A percentile compares a stretch with the other conserved stretches of the same genome.
phyloP scores from a whole-genome alignment of 2,113 vertebrate species.

The Leuciscus idus region DNA sequence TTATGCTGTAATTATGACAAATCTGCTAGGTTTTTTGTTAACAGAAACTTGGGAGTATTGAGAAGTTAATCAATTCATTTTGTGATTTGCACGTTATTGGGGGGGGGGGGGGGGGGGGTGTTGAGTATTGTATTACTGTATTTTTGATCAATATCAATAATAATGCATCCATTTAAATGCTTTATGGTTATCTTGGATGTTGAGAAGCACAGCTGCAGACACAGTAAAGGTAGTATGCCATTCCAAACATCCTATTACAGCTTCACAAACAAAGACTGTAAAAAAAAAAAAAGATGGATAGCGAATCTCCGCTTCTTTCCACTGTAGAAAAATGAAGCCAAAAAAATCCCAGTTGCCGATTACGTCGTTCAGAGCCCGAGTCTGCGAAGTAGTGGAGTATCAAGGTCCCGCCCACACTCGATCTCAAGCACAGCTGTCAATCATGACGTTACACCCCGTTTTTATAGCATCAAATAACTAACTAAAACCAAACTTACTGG shows the following conservation, averaged over 20 bases:
- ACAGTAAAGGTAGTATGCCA: background rate
- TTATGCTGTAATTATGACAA: background rate
- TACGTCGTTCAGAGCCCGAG: too few species aligned
- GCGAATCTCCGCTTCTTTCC: too few species aligned
- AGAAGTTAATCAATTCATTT: background rate
- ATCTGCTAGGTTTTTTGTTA: background rate
- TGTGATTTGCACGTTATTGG: background rate
- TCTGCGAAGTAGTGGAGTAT: too few species aligned
- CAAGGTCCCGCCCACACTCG: too few species aligned
- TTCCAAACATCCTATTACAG: background rate
- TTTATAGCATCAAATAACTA: too few species aligned
- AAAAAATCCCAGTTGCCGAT: too few species aligned
- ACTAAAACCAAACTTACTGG: too few species aligned
- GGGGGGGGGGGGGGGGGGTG: background rate
- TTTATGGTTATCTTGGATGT: background rate
- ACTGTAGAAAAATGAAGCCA: too few species aligned
- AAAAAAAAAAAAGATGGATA: too few species aligned
- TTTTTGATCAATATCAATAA: background rate
- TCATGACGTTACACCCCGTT: too few species aligned
- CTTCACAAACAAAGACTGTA: too few species aligned
- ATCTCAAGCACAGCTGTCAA: too few species aligned
- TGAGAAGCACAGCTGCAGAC: background rate
- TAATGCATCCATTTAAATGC: background rate
- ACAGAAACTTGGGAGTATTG: background rate
- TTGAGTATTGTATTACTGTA: background rate